A percentile compares a stretch with the other conserved stretches of the same genome.
These are phyloP conservation scores for Schizothorax lantsangensis DNA, from an alignment of 2,797 vertebrate genomes.

Conservation along the genomic window DNA sequence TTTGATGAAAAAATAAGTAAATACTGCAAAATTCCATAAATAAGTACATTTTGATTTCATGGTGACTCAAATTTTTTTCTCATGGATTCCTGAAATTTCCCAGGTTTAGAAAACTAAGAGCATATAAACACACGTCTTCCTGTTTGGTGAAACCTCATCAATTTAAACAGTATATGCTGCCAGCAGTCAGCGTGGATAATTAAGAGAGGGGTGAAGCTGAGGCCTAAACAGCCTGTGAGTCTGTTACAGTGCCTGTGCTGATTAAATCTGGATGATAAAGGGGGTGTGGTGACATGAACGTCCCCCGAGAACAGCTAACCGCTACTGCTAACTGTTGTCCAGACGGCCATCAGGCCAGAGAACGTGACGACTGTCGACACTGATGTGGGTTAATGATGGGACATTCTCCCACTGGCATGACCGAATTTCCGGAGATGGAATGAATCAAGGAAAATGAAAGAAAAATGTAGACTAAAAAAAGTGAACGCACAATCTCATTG, in stretches of 20 bases:
- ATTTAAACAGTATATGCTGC: neutral
- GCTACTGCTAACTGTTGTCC: neutral
- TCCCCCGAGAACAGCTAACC: neutral
- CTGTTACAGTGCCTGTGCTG: neutral
- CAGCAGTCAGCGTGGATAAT: neutral
- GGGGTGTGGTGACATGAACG: slow-evolving; percentile 25
- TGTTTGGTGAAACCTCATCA: neutral
- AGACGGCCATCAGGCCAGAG: neutral
- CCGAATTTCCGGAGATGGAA: neutral
- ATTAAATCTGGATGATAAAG: slow-evolving; percentile 46
- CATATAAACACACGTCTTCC: neutral
- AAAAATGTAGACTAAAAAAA: neutral
- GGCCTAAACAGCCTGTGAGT: neutral
- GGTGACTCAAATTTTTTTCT: neutral
- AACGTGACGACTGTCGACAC: neutral
- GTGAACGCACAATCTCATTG: neutral
- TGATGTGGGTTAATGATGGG: slow-evolving; percentile 28
- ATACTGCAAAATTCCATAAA: neutral
- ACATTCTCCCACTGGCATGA: slow-evolving; percentile 35
- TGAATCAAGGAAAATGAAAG: neutral
- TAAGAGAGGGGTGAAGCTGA: neutral
- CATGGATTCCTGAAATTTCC: neutral
- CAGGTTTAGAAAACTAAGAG: neutral
- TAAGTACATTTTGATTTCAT: neutral
- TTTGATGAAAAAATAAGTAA: neutral